Conservation (phyloP, 2,888 invertebrate genomes). For the Drosophila formosana region DNA sequence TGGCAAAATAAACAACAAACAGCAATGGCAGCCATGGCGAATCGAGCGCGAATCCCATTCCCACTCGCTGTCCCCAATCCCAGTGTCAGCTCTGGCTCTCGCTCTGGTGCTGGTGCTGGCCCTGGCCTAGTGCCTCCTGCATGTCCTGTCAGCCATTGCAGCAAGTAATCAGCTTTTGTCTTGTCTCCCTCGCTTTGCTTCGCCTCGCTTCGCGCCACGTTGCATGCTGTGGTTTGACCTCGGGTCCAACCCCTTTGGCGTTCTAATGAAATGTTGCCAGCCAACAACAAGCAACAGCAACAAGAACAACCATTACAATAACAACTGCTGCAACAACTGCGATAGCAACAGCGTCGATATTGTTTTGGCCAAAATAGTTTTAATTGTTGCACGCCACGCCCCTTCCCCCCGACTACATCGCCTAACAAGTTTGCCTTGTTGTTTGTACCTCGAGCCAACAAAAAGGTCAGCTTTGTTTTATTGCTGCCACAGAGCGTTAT, state of each 20-base stretch:
- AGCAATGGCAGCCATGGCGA: conserved; percentile 54
- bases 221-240: conserved; percentile 70
- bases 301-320: conserved; percentile 19
- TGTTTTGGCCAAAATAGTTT: conserved; percentile 78
- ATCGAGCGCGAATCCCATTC: conserved; percentile 51
- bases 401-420: conserved; percentile 15
- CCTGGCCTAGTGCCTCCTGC: conserved; percentile 17
- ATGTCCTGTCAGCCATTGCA: conserved; percentile 68
- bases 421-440: conserved; percentile 28
- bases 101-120: conserved; percentile 12
- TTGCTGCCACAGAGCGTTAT: conserved; percentile 4
- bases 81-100: conserved; percentile 3
- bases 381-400: conserved; percentile 61
- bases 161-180: conserved; percentile 78
- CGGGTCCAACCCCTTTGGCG: conserved; percentile 53
- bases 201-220: conserved; percentile 3
- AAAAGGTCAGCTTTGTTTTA: conserved; percentile 14
- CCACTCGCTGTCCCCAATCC: conserved; percentile 27
- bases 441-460: conserved; percentile 9
- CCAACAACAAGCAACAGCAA: conserved; percentile 51
- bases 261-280: conserved; percentile 76
- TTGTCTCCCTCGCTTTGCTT: conserved; percentile 39
- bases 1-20: conserved; percentile 65
- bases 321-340: conserved; percentile 23
- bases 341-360: conserved; percentile 66